Conservation (phyloP, 2,113 vertebrate genomes). For the Lagopus leucura region DNA sequence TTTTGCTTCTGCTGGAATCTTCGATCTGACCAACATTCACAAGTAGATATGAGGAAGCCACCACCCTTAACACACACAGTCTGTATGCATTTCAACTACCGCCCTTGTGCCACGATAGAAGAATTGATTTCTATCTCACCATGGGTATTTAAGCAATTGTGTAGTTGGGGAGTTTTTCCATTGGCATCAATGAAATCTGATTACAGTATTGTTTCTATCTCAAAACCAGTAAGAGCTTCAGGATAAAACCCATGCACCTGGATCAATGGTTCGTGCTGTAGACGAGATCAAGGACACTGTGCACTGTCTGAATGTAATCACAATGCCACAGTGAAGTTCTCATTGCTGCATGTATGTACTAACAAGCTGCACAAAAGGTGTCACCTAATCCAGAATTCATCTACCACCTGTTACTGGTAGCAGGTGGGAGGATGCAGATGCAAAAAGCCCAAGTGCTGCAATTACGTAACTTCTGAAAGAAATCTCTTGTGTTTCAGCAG, state of each 20-base stretch:
- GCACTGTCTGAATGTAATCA: background rate
- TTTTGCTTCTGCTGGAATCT: background rate
- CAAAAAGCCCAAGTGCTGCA: background rate
- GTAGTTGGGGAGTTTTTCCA: background rate
- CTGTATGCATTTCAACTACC: background rate
- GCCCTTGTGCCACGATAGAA: background rate
- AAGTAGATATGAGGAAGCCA: background rate
- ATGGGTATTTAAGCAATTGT: background rate
- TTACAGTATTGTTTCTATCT: background rate
- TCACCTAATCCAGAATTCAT: background rate
- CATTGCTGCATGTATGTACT: background rate
- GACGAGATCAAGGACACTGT: background rate
- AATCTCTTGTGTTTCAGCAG: background rate
- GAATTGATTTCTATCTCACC: background rate
- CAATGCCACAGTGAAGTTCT: background rate
- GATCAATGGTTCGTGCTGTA: background rate
- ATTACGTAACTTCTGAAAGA: background rate
- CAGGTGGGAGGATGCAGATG: background rate
- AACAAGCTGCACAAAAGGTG: background rate
- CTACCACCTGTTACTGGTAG: background rate
- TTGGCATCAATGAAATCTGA: background rate
- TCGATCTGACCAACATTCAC: background rate
- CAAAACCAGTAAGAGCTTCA: background rate
- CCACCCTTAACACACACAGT: background rate
- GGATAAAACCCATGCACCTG: background rate